Conservation (phyloP, 2,797 vertebrate genomes). For the Agapornis canus region DNA sequence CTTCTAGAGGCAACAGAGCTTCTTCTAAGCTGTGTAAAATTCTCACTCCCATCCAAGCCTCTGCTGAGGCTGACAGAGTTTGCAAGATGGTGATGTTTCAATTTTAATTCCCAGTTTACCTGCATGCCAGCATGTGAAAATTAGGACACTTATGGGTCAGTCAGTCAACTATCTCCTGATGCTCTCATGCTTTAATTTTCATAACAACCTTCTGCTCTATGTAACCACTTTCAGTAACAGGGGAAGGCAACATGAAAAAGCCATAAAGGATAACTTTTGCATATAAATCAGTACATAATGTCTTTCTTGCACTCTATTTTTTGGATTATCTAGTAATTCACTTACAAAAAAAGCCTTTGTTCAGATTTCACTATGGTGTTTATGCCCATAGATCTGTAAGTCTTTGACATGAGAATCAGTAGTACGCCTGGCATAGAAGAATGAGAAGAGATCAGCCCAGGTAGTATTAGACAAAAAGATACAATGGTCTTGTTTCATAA, state of each 20-base stretch:
- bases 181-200: background rate
- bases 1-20: background rate
- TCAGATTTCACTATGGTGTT: background rate
- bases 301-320: background rate
- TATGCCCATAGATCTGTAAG: background rate
- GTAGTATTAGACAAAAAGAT: background rate
- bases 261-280: background rate
- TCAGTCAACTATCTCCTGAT: background rate
- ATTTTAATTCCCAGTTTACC: background rate
- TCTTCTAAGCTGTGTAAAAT: background rate
- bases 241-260: background rate
- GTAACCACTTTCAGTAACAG: background rate
- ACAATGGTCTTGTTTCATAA: background rate
- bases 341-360: background rate
- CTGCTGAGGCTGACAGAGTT: background rate
- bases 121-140: background rate
- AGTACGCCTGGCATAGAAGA: background rate
- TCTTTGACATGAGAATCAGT: background rate
- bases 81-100: background rate
- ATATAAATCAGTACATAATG: background rate
- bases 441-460: background rate
- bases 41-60: background rate
- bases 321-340: background rate
- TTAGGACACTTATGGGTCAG: too few relatives aligned
- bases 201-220: background rate